These are phyloP conservation scores for Anguilla pacifica DNA, from an alignment of 2,797 vertebrate genomes.

Conservation along the genomic window DNA sequence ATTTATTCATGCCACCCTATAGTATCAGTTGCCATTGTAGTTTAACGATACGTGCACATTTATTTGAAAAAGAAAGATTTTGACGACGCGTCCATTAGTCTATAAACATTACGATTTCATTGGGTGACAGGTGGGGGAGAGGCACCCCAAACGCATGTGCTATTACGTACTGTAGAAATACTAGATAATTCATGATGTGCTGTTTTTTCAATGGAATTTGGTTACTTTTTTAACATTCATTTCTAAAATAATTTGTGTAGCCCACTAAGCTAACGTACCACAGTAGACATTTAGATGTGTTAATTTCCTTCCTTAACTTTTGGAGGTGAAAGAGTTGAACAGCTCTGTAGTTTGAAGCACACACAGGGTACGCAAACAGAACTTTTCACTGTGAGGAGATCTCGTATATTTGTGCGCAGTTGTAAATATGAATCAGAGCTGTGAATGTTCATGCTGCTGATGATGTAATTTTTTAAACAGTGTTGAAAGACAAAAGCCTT, in stretches of 20 bases:
- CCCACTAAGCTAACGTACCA: background rate
- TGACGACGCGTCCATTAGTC: background rate
- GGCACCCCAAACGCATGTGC: constrained; percentile 5
- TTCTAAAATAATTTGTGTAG: background rate
- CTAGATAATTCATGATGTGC: background rate
- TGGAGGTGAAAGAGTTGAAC: background rate
- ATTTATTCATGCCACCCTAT: constrained; percentile 33
- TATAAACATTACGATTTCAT: background rate
- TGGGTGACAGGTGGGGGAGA: constrained; percentile 14
- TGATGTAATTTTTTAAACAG: background rate
- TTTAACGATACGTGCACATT: background rate
- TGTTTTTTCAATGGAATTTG: background rate
- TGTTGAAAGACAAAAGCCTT: background rate
- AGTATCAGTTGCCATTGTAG: background rate
- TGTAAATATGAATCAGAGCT: background rate
- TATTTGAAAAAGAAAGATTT: background rate
- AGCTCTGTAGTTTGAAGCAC: background rate
- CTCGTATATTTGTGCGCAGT: background rate
- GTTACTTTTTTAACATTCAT: background rate
- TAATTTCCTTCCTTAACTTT: background rate
- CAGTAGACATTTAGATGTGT: background rate
- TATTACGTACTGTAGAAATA: background rate
- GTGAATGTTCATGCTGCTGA: background rate
- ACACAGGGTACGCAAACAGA: constrained; percentile 39
- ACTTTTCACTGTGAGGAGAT: background rate